phyloP scores from a whole-genome alignment of 2,113 vertebrate genomes.

The Macquaria ambigua region DNA sequence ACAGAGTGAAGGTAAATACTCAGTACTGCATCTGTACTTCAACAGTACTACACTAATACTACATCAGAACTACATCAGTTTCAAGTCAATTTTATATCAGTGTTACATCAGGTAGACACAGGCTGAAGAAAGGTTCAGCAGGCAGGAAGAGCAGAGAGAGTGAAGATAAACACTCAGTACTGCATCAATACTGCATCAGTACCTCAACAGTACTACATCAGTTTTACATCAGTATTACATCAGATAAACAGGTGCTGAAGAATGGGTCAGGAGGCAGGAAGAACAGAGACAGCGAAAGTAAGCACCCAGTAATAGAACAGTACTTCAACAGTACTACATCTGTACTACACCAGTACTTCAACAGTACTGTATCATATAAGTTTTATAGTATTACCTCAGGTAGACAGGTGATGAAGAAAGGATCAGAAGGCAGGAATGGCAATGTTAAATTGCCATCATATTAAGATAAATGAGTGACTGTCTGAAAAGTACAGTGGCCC shows the following conservation, averaged over 20 bases:
- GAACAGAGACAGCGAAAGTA: slow-evolving; percentile 91
- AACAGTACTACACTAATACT: background rate
- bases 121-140: slow-evolving; percentile 88
- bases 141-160: no score
- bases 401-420: background rate
- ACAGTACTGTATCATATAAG: background rate
- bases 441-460: no score
- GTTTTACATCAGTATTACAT: no score
- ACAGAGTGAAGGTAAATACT: slow-evolving; percentile 90
- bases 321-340: no score
- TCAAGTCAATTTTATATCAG: background rate
- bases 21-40: background rate
- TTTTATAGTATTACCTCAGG: background rate
- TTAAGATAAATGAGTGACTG: no score
- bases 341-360: background rate
- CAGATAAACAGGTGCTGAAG: no score
- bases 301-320: slow-evolving; percentile 66
- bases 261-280: slow-evolving; percentile 84
- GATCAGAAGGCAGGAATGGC: background rate
- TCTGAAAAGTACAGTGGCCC: no score
- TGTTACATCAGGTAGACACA: slow-evolving; percentile 86
- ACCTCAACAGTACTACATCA: background rate
- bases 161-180: no score
- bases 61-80: background rate
- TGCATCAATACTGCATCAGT: background rate